Evolutionary conservation across 2,113 vertebrate species (phyloP), one percentile per base, ranked within the genome.

Genomic region (Tricholaema leucomelas): DNA sequence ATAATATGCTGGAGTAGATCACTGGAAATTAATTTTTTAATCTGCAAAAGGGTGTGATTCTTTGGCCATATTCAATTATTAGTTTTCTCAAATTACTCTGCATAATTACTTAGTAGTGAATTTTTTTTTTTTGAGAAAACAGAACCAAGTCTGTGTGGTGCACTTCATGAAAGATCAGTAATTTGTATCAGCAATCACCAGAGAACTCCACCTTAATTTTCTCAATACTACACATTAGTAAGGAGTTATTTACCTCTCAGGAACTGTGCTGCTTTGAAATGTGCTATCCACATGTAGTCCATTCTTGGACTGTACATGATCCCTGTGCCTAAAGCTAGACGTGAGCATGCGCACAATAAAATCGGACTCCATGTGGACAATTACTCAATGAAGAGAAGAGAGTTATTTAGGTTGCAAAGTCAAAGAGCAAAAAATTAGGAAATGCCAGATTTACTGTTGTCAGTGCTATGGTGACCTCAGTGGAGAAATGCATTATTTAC

Each of bases 211-310:
- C 64, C 55, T 65, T 60, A 52, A 58, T 86, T 61, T 83, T 86
- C 71, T 55, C 33, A 73, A 6, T 23, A 9, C 8, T 55, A 24
- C 46, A 24, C 19, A 16, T 46, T 72, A 58, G 30, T 12, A 69
- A 72, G 59, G 59, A 85, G 59, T 61, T 90, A 35, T 85, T 91
- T 81, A 93, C 94, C 90, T 94, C 76, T 81, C 52, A 90, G 70
- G 24, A 92, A 20, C 69, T 35, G n/a, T 73, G 48, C 17, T 72
- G 59, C 55, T 92, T 90, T 88, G 84, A 92, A 94, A 96, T 95
- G 86, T 95, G 94, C 74, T 95, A 33, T 33, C 74, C 93, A 96
- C 81, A 91, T 94, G 93, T 84, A 38, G 84, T 52, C 93, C 74
- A 38, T 78, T 85, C 92, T 81, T 93, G 77, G 88, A 88, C 77